phyloP scores from a whole-genome alignment of 2,113 vertebrate genomes.

The Fregetta grallaria region DNA sequence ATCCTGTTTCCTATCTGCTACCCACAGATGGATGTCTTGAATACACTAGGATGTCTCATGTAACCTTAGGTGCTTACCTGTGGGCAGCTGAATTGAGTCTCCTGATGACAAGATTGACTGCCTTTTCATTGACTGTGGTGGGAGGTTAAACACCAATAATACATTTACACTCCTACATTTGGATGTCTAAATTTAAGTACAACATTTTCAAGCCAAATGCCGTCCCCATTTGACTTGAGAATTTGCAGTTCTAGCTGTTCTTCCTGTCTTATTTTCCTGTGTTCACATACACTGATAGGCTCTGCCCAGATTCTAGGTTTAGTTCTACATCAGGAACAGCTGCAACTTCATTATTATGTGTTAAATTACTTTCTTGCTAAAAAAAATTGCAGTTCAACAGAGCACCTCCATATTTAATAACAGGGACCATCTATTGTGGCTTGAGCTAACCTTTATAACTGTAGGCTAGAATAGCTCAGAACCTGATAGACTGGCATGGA shows the following conservation, averaged over 20 bases:
- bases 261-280: background rate
- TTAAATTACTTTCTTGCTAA: background rate
- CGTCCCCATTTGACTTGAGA: background rate
- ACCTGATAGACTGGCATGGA: too few species aligned
- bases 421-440: accelerated
- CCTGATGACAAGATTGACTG: background rate
- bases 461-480: background rate
- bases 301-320: background rate
- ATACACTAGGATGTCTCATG: background rate
- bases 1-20: background rate
- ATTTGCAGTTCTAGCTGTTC: background rate
- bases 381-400: background rate
- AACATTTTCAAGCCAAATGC: background rate
- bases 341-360: background rate
- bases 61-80: background rate
- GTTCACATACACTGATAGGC: background rate
- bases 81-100: background rate
- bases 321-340: background rate
- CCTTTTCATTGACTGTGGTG: background rate
- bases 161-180: background rate
- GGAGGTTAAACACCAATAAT: background rate
- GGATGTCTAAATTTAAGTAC: background rate
- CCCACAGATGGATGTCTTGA: background rate
- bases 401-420: background rate
- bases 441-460: background rate